Base-by-base conservation (phyloP, 2,888 invertebrate species). In the Callimorpha dominula region DNA sequence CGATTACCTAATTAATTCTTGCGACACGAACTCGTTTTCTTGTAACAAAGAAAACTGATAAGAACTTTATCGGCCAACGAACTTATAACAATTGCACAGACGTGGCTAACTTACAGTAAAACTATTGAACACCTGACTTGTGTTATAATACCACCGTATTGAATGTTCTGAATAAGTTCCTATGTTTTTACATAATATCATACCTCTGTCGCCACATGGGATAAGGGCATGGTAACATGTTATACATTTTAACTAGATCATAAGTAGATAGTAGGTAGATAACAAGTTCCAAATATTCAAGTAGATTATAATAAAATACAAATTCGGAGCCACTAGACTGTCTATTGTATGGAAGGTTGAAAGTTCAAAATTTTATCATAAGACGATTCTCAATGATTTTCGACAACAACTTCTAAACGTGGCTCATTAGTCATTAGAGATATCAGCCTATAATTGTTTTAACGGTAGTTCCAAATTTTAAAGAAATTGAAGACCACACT, bases 11-110 rank as follows among this genome's bases (percentile, higher is more conserved):
- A 92, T 92, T 92, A 90, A 90, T 91, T 89, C 86, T 90, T 89
- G 86, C 87, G 86, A 85, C 85, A 87, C 76, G 86, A 81, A 87
- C 89, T 87, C 79, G 83, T 92, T 92, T 88, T 85, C 86, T 85
- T 83, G 81, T 86, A 87, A 88, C 85, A 91, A 93, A 92, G 92
- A 93, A 92, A 89, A 86, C 87, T 90, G 94, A 94, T 94, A 95
- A 93, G 91, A 85, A 81, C 77, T 87, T 89, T 94, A 94, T 95
- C 94, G 93, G 91, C 72, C 93, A 91, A 86, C 81, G 93, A 94
- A 91, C 94, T 92, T 82, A 66, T 78, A 84, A 86, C 86, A 89
- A 89, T 92, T 90, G 88, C 88, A 87, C 85, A 89, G 90, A 89
- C 80, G 72, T 76, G 79, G 74, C 70, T 63, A 70, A 75, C 71